Percentiles rank a stretch among this genome's conserved stretches.
These are phyloP conservation scores for Orthosia cruda DNA, from an alignment of 2,888 invertebrate species.

Conservation along the genomic window DNA sequence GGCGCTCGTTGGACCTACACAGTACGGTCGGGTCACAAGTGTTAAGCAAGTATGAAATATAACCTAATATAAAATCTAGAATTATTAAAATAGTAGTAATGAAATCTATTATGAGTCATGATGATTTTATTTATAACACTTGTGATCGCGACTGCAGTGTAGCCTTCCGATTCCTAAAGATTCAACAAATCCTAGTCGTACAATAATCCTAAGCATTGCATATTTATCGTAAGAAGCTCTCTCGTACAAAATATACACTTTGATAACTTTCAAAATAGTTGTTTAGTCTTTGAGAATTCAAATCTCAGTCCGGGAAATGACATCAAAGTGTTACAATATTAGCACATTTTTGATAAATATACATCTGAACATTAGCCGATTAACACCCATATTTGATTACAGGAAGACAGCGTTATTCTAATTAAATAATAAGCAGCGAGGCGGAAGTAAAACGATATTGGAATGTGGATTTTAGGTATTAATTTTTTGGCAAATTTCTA, in stretches of 20 bases:
- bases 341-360: conserved; percentile 65
- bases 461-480: conserved; percentile 78
- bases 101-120: conserved; percentile 37
- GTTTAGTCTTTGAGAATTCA: conserved; percentile 26
- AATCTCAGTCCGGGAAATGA: conserved; percentile 48
- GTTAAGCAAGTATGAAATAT: conserved; percentile 36
- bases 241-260: conserved; percentile 51
- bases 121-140: conserved; percentile 55
- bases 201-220: conserved; percentile 60
- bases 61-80: conserved; percentile 48
- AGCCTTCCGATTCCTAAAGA: conserved; percentile 49
- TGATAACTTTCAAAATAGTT: conserved; percentile 46
- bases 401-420: conserved; percentile 83
- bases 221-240: conserved; percentile 61
- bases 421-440: conserved; percentile 73
- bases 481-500: conserved; percentile 79
- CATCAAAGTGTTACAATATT: conserved; percentile 51
- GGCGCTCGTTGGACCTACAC: conserved; percentile 63
- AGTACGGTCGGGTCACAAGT: conserved; percentile 66
- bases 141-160: conserved; percentile 50
- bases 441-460: conserved; percentile 74
- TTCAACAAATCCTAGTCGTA: conserved; percentile 61
- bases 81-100: conserved; percentile 31
- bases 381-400: conserved; percentile 77
- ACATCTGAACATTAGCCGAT: conserved; percentile 67